A percentile compares a stretch with the other conserved stretches of the same genome.
Evolutionary conservation across 2,888 invertebrate genomes (phyloP).

Genomic region (Microctonus aethiopoides): DNA sequence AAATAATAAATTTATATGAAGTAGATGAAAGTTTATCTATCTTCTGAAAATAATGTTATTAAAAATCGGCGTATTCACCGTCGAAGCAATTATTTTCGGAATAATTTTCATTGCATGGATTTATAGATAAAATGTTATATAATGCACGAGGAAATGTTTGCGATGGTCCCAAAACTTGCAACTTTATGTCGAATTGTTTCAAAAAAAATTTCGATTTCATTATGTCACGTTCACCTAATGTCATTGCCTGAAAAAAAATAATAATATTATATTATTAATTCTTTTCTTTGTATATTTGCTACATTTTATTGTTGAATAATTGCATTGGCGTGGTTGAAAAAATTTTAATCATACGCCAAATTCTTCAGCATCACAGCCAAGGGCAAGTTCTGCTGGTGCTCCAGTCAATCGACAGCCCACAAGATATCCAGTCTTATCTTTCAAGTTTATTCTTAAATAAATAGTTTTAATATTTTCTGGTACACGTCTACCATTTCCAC

Average conservation of each 20-base stretch:
- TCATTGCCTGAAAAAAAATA: constrained; percentile 50
- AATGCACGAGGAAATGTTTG: constrained; percentile 49
- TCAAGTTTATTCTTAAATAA: constrained; percentile 58
- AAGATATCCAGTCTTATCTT: constrained; percentile 62
- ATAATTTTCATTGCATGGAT: constrained; percentile 38
- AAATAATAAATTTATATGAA: neutral
- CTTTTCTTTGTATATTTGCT: neutral
- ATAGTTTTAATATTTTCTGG: constrained; percentile 54
- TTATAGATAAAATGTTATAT: constrained; percentile 60
- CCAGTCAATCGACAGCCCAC: constrained; percentile 61
- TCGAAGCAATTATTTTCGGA: constrained; percentile 1
- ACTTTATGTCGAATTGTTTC: constrained; percentile 54
- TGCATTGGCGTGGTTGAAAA: no score
- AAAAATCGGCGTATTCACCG: neutral
- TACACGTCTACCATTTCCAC: constrained; percentile 56
- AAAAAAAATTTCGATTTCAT: constrained; percentile 55
- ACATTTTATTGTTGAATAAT: neutral
- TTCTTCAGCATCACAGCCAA: constrained; percentile 52
- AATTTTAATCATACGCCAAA: constrained; percentile 53
- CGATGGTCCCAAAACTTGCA: constrained; percentile 61
- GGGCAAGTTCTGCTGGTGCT: constrained; percentile 53
- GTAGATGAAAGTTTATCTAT: neutral
- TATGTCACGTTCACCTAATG: constrained; percentile 47
- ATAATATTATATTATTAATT: constrained; percentile 6
- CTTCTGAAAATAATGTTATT: neutral